These are phyloP conservation scores for Athalia circularis DNA, from an alignment of 2,888 invertebrate genomes.

Conservation along the genomic window DNA sequence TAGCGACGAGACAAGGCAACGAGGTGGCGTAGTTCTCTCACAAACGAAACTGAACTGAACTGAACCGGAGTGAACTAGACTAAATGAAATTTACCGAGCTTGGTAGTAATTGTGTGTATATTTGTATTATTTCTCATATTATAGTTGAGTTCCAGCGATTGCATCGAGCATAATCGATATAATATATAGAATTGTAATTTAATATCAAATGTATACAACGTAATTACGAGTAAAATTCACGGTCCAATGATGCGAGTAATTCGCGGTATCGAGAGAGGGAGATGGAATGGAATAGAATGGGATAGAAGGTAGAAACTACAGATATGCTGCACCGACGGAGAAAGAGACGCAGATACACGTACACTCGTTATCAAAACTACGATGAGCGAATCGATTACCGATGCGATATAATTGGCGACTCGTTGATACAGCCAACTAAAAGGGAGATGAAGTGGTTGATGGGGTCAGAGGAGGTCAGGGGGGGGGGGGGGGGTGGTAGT, in stretches of 20 bases:
- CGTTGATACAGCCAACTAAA: conserved; percentile 47
- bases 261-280: conserved; percentile 55
- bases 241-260: conserved; percentile 73
- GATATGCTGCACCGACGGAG: no score
- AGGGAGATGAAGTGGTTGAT: no score
- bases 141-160: no score
- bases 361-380: conserved; percentile 66
- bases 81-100: no score
- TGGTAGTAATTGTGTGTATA: no score
- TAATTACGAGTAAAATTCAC: conserved; percentile 73
- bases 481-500: conserved; percentile 31
- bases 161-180: background rate
- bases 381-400: conserved; percentile 67
- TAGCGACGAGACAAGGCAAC: no score
- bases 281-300: background rate
- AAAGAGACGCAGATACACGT: conserved; percentile 54
- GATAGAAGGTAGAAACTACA: no score
- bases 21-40: no score
- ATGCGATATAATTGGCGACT: conserved; percentile 62
- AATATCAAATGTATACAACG: conserved; percentile 71
- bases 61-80: no score
- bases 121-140: no score
- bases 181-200: conserved; percentile 69
- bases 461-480: no score
- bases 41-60: no score